Evolutionary conservation across 2,797 vertebrate species (phyloP), one percentile per base, ranked within the genome.

Genomic region (Coccyzus lansbergi): DNA sequence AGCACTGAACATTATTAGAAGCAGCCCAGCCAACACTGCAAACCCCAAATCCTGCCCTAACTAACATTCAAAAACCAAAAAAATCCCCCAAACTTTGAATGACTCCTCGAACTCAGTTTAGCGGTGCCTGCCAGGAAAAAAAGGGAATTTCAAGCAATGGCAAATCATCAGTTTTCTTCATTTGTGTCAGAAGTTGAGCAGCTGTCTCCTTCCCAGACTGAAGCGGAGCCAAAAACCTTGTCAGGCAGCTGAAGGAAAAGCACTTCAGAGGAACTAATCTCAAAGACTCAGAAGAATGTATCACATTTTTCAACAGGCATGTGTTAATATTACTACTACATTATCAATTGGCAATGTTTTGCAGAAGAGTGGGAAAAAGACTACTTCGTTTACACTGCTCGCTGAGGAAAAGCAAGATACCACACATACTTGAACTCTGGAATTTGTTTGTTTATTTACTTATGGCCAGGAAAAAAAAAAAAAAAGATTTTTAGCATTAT

Each of bases 141-240:
- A 94, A 72, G 83, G 88, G 94, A 83, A 97, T 97, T 96, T 97
- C 94, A 91, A 91, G 80, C 95, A 96, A 96, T 97, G 94, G 96
- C 97, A 95, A 95, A 93, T 95, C 96, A 97, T 98, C 97, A 97
- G 95, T 97, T 97, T 97, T 94, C 97, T 95, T 97, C 97, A 87
- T 97, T 97, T 97, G 96, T 97, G 93, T 97, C 97, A 98, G 97
- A 97, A 98, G 96, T 96, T 97, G 97, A 98, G 97, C 97, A 98
- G 97, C 97, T 98, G 97, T 95, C 97, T 98, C 96, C 97, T 96
- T 96, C 97, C 96, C 97, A 97, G 97, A 97, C 96, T 97, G 96
- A 98, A 97, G 95, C 81, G 90, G 86, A 97, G 97, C 97, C 97
- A 98, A 97, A 96, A 97, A 96, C 97, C 95, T 97, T 97, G 97